Evolutionary conservation across 2,113 vertebrate genomes (phyloP).

Genomic region (Erpornis zantholeuca): DNA sequence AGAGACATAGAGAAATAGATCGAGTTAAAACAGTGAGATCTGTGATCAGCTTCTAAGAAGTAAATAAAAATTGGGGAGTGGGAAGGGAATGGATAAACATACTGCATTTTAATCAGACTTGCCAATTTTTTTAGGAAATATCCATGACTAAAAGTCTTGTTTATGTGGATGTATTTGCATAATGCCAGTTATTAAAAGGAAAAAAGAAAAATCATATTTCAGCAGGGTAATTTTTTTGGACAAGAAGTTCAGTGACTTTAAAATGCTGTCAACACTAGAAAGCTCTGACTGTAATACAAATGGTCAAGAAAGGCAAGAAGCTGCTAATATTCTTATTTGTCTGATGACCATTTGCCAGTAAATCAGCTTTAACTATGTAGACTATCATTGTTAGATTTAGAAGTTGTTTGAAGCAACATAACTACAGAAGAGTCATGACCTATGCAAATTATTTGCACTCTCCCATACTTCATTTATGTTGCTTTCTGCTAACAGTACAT

Average conservation of each 20-base stretch:
- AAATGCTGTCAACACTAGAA: neutral
- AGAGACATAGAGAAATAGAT: neutral
- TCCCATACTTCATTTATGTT: neutral
- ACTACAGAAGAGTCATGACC: neutral
- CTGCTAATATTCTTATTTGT: neutral
- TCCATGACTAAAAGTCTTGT: neutral
- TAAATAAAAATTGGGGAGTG: neutral
- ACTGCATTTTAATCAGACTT: neutral
- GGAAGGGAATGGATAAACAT: neutral
- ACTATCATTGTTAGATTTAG: neutral
- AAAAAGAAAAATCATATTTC: neutral
- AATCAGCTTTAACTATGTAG: neutral
- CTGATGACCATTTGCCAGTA: neutral
- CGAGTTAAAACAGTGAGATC: neutral
- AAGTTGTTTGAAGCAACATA: neutral
- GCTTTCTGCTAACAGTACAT: neutral
- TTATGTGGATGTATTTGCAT: neutral
- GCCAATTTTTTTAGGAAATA: neutral
- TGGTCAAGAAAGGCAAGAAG: neutral
- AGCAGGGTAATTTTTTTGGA: neutral
- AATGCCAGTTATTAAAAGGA: neutral
- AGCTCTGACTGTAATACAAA: neutral
- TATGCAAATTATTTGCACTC: neutral
- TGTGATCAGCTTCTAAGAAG: neutral
- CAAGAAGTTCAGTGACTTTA: constrained; percentile 22